phyloP scores from a whole-genome alignment of 2,888 invertebrate genomes.

The Phlogophora meticulosa region DNA sequence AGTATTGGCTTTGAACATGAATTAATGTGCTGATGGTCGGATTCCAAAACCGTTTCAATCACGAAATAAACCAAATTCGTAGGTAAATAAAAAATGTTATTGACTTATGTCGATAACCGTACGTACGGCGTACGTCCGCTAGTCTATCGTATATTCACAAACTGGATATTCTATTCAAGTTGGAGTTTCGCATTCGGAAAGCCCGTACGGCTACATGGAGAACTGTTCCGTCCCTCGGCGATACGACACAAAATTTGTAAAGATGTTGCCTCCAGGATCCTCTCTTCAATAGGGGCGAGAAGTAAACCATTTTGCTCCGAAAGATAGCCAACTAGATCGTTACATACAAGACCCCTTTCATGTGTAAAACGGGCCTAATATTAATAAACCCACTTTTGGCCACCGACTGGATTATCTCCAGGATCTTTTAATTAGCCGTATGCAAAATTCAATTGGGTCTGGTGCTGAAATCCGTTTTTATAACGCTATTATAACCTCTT shows the following conservation, averaged over 20 bases:
- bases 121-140: conserved; percentile 32
- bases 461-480: conserved; percentile 56
- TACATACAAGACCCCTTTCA: conserved; percentile 49
- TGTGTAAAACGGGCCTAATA: conserved; percentile 47
- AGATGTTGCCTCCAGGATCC: conserved; percentile 69
- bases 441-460: conserved; percentile 62
- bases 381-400: conserved; percentile 58
- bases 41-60: conserved; percentile 9
- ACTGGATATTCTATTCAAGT: conserved; percentile 74
- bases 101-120: conserved; percentile 35
- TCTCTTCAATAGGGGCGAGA: conserved; percentile 62
- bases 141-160: conserved; percentile 66
- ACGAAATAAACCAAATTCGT: conserved; percentile 24
- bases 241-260: conserved; percentile 76
- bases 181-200: conserved; percentile 68
- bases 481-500: conserved; percentile 61
- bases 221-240: conserved; percentile 73
- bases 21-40: not conserved
- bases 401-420: conserved; percentile 37
- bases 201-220: conserved; percentile 66
- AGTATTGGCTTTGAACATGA: not conserved
- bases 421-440: conserved; percentile 61
- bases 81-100: conserved; percentile 32
- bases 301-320: conserved; percentile 67
- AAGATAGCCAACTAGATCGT: conserved; percentile 50